Conservation (phyloP, 2,888 invertebrate genomes). For the Copidosoma aretas region DNA sequence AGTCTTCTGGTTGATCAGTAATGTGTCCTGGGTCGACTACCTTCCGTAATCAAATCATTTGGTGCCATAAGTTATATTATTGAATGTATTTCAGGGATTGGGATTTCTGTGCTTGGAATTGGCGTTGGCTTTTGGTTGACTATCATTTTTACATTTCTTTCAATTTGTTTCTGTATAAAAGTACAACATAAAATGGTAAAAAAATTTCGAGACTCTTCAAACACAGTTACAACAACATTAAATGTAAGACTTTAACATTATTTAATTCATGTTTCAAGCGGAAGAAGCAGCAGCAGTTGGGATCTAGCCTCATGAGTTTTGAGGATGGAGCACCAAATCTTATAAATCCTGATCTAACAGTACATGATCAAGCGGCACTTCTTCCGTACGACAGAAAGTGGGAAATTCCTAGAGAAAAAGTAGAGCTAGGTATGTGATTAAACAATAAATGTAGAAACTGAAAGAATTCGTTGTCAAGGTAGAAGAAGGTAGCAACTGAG, state of each 20-base stretch:
- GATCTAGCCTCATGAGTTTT: slow-evolving; percentile 78
- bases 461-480: too few species aligned
- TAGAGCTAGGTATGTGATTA: slow-evolving; percentile 72
- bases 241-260: not conserved
- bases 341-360: slow-evolving; percentile 85
- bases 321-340: slow-evolving; percentile 80
- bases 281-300: slow-evolving; percentile 71
- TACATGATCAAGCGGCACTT: slow-evolving; percentile 93
- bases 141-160: slow-evolving; percentile 51
- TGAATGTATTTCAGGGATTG: slow-evolving; percentile 52
- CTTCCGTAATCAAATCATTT: too few species aligned
- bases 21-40: too few species aligned
- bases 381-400: slow-evolving; percentile 88
- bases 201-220: not conserved
- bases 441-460: too few species aligned
- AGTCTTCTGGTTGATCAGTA: too few species aligned
- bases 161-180: slow-evolving; percentile 54
- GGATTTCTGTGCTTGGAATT: slow-evolving; percentile 55
- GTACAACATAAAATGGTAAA: slow-evolving; percentile 59
- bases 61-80: too few species aligned
- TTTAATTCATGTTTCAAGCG: slow-evolving; percentile 55
- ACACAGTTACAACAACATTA: not conserved
- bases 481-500: not conserved
- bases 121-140: slow-evolving; percentile 48
- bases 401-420: slow-evolving; percentile 88